Evolutionary conservation across 53 echinoderm and acorn worm genomes (phyloP).

Genomic region (Stichopus horrens): DNA sequence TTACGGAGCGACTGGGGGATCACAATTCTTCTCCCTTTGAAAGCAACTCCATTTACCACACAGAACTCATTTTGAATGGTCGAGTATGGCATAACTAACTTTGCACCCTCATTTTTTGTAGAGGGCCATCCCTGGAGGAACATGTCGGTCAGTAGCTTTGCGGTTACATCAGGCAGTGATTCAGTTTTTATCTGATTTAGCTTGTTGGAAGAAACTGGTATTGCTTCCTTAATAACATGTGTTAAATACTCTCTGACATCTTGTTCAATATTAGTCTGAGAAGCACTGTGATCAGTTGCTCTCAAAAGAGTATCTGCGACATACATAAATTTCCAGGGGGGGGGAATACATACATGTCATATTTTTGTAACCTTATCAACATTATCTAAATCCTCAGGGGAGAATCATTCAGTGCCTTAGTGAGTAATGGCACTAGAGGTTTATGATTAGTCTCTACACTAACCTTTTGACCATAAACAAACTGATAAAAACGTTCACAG

Average conservation of each 20-base stretch:
- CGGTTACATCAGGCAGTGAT: background rate
- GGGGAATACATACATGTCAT: constrained; percentile 49
- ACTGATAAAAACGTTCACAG: constrained; percentile 64
- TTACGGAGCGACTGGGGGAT: constrained; percentile 43
- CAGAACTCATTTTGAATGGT: constrained; percentile 43
- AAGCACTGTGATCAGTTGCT: background rate
- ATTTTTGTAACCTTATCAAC: constrained; percentile 61
- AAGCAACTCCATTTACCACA: constrained; percentile 38
- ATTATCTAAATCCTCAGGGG: constrained; percentile 56
- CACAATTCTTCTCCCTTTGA: constrained; percentile 53
- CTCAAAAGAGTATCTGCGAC: constrained; percentile 53
- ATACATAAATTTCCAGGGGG: constrained; percentile 49
- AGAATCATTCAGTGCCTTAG: constrained; percentile 38
- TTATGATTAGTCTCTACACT: constrained; percentile 60
- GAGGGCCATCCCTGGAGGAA: constrained; percentile 47
- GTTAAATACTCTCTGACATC: background rate
- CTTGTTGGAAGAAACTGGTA: constrained; percentile 7
- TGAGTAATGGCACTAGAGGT: constrained; percentile 48
- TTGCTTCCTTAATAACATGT: constrained; percentile 6
- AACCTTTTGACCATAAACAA: constrained; percentile 50
- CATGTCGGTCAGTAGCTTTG: constrained; percentile 18
- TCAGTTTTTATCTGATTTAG: constrained; percentile 3
- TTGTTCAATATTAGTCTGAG: background rate
- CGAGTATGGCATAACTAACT: constrained; percentile 39
- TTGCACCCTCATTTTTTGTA: constrained; percentile 39